Base-by-base conservation (phyloP, 2,797 vertebrate genomes). In the Anguilla marmorata region DNA sequence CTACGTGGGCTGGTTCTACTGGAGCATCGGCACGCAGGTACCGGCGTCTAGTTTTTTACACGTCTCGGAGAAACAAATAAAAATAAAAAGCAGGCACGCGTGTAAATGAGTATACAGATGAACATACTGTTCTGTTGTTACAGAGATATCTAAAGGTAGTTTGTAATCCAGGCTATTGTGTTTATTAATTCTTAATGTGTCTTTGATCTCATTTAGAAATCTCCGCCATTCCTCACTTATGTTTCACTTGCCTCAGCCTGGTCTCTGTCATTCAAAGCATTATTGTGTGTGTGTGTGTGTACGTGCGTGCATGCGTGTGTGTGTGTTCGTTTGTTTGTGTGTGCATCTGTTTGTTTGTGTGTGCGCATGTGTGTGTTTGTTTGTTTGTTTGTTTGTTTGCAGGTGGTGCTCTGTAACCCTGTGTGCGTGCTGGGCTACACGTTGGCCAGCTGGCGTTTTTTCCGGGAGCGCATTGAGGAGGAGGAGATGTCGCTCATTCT, bases 1-100 rank as follows among this genome's bases (percentile, higher is more conserved):
- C 0, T 99, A 99, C 0, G 99, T 99, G 86, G 99, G 99, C 76
- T 99, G 99, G 99, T 99, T 99, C 95, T 99, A 98, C 96, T 99
- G 99, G 98, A 99, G 99, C 92, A 97, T 98, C 21, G 98, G 99
- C 45, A 99, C 99, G 11, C 99, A 99, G 98, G 99, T 99, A 95
- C 30, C 56, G 2, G 19, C 33, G 1, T 5, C 50, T 33, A 16
- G n/a, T 27, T 56, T 14, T 69, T 14, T 12, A 45, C 37, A 24
- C 16, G 3, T 7, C 4, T 21, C 7, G 4, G 76, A 45, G 12
- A 4, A 24, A 50, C 21, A 45, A 5, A 11, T 50, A 12, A 45
- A 19, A 24, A 45, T 1, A 21, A 41, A 37, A 41, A 14, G 14
- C 74, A 37, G 27, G 33, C 69, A 72, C 6, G 24, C 0, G 9